These are phyloP conservation scores for Icerya purchasi DNA, from an alignment of 2,888 invertebrate species.

Conservation along the genomic window DNA sequence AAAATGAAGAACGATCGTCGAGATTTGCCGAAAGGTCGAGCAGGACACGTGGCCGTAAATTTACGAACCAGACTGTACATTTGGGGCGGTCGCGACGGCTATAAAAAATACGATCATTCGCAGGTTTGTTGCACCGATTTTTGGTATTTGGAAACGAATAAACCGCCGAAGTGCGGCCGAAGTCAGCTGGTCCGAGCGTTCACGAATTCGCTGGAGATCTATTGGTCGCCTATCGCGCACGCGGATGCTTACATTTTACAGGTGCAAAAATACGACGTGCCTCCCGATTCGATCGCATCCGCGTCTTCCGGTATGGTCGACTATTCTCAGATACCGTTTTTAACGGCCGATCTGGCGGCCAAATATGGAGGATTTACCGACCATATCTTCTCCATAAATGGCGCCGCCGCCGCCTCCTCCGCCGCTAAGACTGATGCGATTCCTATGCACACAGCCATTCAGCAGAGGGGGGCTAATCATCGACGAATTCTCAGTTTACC, in stretches of 20 bases:
- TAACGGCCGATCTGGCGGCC: conserved; percentile 13
- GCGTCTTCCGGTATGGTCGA: conserved; percentile 22
- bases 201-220: conserved; percentile 81
- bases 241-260: conserved; percentile 84
- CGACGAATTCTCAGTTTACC: neutral
- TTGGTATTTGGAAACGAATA: conserved; percentile 85
- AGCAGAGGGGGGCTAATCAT: neutral
- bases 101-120: conserved; percentile 98
- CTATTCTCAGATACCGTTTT: conserved; percentile 19
- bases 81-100: conserved; percentile 97
- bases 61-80: conserved; percentile 91
- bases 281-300: conserved; percentile 28
- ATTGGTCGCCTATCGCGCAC: conserved; percentile 77
- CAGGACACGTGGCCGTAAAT: conserved; percentile 93
- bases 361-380: conserved; percentile 4
- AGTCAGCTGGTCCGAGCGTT: conserved; percentile 87
- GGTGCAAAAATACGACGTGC: conserved; percentile 50
- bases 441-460: no score
- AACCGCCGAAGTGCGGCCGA: conserved; percentile 70
- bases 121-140: conserved; percentile 93
- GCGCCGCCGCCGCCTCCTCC: neutral
- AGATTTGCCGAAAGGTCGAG: conserved; percentile 76
- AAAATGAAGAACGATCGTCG: conserved; percentile 68
- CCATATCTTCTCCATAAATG: neutral
- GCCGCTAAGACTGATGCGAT: no score